Percentiles rank a stretch among this genome's conserved stretches.
phyloP scores from a whole-genome alignment of 1,140 invertebrate species.

The Tetramorium parvispinum region DNA sequence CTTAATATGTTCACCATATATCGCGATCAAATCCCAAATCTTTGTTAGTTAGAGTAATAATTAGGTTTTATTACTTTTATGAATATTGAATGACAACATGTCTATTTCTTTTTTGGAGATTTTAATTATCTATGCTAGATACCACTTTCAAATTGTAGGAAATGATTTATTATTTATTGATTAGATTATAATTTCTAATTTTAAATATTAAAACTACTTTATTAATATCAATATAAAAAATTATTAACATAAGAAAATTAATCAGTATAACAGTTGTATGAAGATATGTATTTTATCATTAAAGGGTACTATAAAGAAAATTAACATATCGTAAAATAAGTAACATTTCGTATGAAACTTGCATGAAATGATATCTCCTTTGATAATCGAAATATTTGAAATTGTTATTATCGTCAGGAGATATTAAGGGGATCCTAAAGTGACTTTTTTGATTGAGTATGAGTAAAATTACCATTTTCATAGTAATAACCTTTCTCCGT shows the following conservation, averaged over 20 bases:
- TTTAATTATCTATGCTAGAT: neutral
- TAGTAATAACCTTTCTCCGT: no score
- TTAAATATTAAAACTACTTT: neutral
- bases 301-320: neutral
- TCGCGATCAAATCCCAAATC: neutral
- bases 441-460: no score
- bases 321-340: no score
- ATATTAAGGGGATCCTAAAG: no score
- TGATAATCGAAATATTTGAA: neutral
- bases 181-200: neutral
- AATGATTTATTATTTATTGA: neutral
- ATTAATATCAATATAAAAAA: neutral
- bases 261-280: neutral
- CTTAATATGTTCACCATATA: neutral
- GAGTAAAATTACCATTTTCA: no score
- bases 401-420: neutral
- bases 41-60: neutral
- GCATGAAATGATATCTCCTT: neutral
- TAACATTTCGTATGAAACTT: neutral
- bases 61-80: neutral
- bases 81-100: neutral
- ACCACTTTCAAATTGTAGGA: neutral
- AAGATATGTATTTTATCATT: neutral
- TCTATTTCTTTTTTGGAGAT: neutral
- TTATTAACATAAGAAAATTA: neutral